Evolutionary conservation across 2,888 invertebrate genomes (phyloP).

Genomic region (Chelonus formosanus): DNA sequence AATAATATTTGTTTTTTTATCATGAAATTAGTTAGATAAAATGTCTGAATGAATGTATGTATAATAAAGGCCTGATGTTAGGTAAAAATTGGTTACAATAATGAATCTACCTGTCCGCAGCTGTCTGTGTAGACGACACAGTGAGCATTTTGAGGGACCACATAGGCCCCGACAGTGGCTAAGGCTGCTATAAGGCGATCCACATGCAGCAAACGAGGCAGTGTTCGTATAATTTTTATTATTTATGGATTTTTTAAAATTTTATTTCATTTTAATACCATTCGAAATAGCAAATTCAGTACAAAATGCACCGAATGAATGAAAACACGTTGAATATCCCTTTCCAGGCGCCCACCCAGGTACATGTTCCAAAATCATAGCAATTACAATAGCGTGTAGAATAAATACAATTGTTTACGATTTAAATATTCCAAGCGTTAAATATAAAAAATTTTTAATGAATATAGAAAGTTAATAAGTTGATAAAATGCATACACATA

Average conservation of each 20-base stretch:
- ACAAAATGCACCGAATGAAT: slow-evolving; percentile 62
- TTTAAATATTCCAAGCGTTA: slow-evolving; percentile 49
- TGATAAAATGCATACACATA: neutral
- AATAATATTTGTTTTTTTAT: too few species aligned
- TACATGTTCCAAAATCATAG: slow-evolving; percentile 59
- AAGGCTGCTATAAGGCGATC: slow-evolving; percentile 66
- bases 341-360: slow-evolving; percentile 60
- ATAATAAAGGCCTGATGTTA: slow-evolving; percentile 59
- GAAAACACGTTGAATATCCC: slow-evolving; percentile 59
- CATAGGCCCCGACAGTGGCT: slow-evolving; percentile 73
- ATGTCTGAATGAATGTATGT: slow-evolving; percentile 34
- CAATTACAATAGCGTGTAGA: slow-evolving; percentile 44
- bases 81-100: slow-evolving; percentile 66
- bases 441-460: slow-evolving; percentile 24
- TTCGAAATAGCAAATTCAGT: slow-evolving; percentile 60
- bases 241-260: slow-evolving; percentile 44
- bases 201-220: slow-evolving; percentile 71
- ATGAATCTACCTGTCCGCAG: slow-evolving; percentile 87
- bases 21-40: too few species aligned
- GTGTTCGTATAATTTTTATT: slow-evolving; percentile 63
- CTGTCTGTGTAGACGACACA: slow-evolving; percentile 96
- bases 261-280: slow-evolving; percentile 52
- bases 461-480: slow-evolving; percentile 8
- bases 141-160: slow-evolving; percentile 87
- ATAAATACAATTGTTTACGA: slow-evolving; percentile 45